These are phyloP conservation scores for Heptranchias perlo DNA, from an alignment of 2,113 vertebrate species.

Conservation along the genomic window DNA sequence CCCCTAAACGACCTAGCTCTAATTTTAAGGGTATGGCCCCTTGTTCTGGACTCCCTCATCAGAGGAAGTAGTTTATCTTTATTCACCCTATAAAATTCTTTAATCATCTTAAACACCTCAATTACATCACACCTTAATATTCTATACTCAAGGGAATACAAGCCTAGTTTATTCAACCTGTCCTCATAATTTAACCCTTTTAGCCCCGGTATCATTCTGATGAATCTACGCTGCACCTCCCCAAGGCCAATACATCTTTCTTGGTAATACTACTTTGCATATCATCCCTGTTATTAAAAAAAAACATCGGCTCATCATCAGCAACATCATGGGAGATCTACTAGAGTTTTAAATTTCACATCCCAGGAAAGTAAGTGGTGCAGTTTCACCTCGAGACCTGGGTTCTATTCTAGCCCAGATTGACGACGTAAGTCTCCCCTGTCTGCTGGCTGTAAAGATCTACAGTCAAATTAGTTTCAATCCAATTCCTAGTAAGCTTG, in stretches of 20 bases:
- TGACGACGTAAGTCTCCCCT: too few relatives aligned
- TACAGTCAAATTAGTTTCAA: not conserved
- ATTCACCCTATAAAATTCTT: not conserved
- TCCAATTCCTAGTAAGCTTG: not conserved
- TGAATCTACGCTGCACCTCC: too few relatives aligned
- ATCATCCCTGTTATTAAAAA: not conserved
- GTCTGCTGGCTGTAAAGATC: not conserved
- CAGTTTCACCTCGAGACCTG: not conserved
- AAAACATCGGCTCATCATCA: not conserved
- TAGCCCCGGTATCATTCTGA: too few relatives aligned
- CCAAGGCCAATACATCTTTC: not conserved
- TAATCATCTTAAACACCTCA: not conserved
- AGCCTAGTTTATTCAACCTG: too few relatives aligned
- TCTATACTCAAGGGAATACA: too few relatives aligned
- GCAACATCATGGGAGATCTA: not conserved
- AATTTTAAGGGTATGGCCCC: not conserved
- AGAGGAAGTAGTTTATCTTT: too few relatives aligned
- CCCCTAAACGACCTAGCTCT: not conserved
- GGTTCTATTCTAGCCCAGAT: not conserved
- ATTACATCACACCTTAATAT: not conserved
- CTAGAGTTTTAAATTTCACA: not conserved
- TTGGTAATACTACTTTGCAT: not conserved
- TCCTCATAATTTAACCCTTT: too few relatives aligned
- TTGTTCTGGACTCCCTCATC: not conserved
- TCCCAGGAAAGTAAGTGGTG: not conserved